Evolutionary conservation across 2,888 invertebrate species (phyloP), one percentile per base, ranked within the genome.

Genomic region (Drosophila picticornis): DNA sequence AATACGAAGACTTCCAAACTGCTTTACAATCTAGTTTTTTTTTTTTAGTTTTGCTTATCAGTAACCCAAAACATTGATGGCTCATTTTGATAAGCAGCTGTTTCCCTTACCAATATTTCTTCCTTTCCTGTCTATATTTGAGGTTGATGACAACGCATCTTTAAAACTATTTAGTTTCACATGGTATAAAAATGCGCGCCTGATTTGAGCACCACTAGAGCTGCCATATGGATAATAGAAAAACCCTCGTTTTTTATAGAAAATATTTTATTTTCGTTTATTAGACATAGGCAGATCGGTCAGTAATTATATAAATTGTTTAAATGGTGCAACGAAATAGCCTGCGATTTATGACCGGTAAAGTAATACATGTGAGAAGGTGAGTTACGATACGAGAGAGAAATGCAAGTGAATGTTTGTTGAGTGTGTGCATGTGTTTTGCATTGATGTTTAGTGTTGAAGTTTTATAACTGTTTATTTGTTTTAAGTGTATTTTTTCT

Each of bases 271-370:
- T 56, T 76, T 72, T 34, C 64, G 22, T 76, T 83, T 84, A 65
- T 76, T 83, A 80, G 71, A 75, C 74, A 83, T 80, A 85, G 84
- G 70, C 72, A 71, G 72, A 67, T 70, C 84, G 81, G 82, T 75
- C 89, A 88, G 71, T 81, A 66, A 59, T 73, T 66, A 50, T 53
- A 62, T 77, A 81, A 61, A 70, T 84, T 71, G 61, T 79, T 80
- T 55, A 73, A 57, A 53, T 43, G 64, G 60, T 79, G 80, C 79
- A 74, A 74, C 73, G 36, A 70, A 75, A 65, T 50, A 77, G 73
- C 48, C 59, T 69, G 65, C 57, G 60, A 52, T 53, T 73, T 67
- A 66, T 84, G 84, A 88, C 66, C 80, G 46, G 9, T 27, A 25
- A 75, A 74, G 64, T 89, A 88, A 87, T 87, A 88, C 78, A 73